Evolutionary conservation across 2,888 invertebrate genomes (phyloP).

Genomic region (Sabellastarte sp.): DNA sequence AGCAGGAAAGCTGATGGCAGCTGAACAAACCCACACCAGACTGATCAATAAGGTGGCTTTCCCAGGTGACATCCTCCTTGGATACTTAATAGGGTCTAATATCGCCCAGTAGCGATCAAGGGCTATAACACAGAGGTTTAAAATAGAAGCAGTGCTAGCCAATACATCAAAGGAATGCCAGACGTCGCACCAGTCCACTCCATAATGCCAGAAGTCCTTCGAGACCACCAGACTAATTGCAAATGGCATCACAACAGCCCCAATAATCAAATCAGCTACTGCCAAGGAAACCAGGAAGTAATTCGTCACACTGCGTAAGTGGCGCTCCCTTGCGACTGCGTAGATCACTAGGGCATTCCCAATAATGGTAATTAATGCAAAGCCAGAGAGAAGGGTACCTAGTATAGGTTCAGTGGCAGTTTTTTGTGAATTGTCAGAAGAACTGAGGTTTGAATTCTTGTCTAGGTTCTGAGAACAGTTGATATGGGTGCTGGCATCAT

Average conservation of each 20-base stretch:
- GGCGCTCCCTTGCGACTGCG: conserved; percentile 88
- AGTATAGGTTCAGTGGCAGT: too few relatives aligned
- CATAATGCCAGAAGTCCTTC: conserved; percentile 77
- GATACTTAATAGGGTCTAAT: conserved; percentile 85
- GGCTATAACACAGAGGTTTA: conserved; percentile 95
- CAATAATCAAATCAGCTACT: conserved; percentile 90
- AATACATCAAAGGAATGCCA: conserved; percentile 97
- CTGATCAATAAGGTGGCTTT: conserved; percentile 85
- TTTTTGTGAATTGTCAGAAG: too few relatives aligned
- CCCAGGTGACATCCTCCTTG: conserved; percentile 78
- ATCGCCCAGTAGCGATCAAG: conserved; percentile 98
- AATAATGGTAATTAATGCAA: conserved; percentile 89
- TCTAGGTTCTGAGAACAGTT: too few relatives aligned
- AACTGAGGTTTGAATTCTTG: too few relatives aligned
- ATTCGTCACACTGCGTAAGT: conserved; percentile 94
- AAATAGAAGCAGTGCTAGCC: conserved; percentile 94
- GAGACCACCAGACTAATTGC: conserved; percentile 51
- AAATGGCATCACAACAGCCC: conserved; percentile 94
- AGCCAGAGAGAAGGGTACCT: conserved; percentile 49
- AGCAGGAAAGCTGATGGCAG: conserved; percentile 96
- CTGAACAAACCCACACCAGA: conserved; percentile 94
- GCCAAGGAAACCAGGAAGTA: conserved; percentile 96
- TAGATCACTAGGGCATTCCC: conserved; percentile 93
- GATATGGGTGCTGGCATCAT: too few relatives aligned
- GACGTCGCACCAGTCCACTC: conserved; percentile 93